These are phyloP conservation scores for Conistra vaccinii DNA, from an alignment of 2,888 invertebrate species.

Conservation along the genomic window DNA sequence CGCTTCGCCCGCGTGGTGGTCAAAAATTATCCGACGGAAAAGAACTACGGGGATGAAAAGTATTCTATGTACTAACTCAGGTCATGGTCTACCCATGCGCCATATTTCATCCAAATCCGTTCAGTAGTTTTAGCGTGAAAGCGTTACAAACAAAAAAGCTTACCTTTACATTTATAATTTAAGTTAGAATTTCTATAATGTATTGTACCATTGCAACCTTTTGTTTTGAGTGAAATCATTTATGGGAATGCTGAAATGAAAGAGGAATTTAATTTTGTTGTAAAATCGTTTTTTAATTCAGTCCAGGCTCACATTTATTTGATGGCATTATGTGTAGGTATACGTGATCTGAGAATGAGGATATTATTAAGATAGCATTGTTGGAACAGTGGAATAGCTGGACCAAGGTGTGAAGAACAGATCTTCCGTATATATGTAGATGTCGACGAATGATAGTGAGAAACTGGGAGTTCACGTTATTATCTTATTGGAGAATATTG, in stretches of 20 bases:
- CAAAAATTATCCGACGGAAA: too few species aligned
- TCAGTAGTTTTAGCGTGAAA: not conserved
- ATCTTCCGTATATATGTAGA: not conserved
- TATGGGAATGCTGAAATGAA: not conserved
- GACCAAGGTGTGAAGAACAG: not conserved
- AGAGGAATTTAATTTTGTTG: not conserved
- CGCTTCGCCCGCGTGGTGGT: too few species aligned
- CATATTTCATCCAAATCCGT: not conserved
- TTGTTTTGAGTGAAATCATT: conserved; percentile 12
- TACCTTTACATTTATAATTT: too few species aligned
- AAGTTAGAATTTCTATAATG: conserved; percentile 14
- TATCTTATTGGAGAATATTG: not conserved
- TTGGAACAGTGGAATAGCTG: not conserved
- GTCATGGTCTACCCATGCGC: too few species aligned
- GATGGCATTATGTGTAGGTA: not conserved
- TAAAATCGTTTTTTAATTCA: not conserved
- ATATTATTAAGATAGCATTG: too few species aligned
- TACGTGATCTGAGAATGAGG: not conserved
- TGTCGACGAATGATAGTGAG: not conserved
- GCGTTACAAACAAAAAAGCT: too few species aligned
- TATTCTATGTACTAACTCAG: too few species aligned
- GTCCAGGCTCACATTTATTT: not conserved
- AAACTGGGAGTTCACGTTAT: not conserved
- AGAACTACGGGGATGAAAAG: too few species aligned
- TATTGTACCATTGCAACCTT: conserved; percentile 23